These are phyloP conservation scores for Athene cunicularia DNA, from an alignment of 2,113 vertebrate genomes.

Conservation along the genomic window DNA sequence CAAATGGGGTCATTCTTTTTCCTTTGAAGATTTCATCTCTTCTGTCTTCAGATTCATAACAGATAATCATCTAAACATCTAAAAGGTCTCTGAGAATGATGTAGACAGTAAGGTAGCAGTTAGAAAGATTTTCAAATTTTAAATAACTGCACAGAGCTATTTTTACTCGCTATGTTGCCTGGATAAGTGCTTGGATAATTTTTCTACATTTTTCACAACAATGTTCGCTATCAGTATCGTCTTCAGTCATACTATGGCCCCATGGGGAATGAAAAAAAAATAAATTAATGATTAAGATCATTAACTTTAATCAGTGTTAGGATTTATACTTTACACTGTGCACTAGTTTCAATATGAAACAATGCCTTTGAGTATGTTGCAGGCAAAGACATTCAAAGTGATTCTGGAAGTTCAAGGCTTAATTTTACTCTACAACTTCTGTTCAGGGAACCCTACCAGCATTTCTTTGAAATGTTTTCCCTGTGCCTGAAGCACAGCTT, in stretches of 20 bases:
- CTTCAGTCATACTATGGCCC: background rate
- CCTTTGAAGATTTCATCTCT: background rate
- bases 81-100: background rate
- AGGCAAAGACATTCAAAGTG: background rate
- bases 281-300: background rate
- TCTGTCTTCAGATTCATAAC: background rate
- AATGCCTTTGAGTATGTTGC: background rate
- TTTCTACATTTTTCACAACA: background rate
- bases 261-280: background rate
- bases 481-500: background rate
- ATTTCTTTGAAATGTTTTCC: background rate
- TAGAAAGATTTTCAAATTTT: background rate
- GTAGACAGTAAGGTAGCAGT: background rate
- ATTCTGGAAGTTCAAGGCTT: background rate
- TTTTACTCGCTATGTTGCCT: background rate
- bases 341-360: background rate
- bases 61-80: background rate
- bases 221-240: background rate
- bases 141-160: background rate
- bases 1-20: background rate
- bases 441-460: background rate
- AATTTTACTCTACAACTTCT: background rate
- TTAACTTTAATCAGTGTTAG: background rate
- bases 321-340: background rate
- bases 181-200: background rate